Percentiles rank a stretch among this genome's conserved stretches.
Conservation (phyloP, 2,888 invertebrate species). For the Celastrina argiolus region DNA sequence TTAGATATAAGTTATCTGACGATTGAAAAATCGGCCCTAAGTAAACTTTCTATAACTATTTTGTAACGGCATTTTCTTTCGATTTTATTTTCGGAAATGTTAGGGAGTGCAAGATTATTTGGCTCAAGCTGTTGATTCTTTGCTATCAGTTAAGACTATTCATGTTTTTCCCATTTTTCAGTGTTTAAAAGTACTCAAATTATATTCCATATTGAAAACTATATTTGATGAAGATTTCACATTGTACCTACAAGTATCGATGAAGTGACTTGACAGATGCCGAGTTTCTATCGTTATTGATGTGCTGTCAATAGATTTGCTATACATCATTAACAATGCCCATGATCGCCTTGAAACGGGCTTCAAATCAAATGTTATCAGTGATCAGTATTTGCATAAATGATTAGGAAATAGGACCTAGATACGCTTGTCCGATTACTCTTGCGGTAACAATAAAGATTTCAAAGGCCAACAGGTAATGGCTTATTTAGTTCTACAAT, state of each 20-base stretch:
- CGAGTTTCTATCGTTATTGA: constrained; percentile 37
- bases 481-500: background rate
- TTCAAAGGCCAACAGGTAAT: background rate
- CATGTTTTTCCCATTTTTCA: too few relatives aligned
- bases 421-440: constrained; percentile 14
- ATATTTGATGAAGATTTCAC: too few relatives aligned
- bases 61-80: background rate
- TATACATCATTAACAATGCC: constrained; percentile 49
- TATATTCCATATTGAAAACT: too few relatives aligned
- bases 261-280: background rate
- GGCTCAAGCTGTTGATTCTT: too few relatives aligned
- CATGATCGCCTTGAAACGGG: constrained; percentile 13
- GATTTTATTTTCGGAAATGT: background rate
- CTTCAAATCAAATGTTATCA: constrained; percentile 7
- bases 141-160: too few relatives aligned
- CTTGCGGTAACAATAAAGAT: background rate
- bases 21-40: too few relatives aligned
- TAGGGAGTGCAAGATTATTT: too few relatives aligned
- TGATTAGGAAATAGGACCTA: constrained; percentile 13
- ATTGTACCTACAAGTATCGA: background rate
- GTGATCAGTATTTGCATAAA: constrained; percentile 16
- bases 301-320: constrained; percentile 48
- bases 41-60: background rate
- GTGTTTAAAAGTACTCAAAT: too few relatives aligned
- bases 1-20: too few relatives aligned